A percentile compares a stretch with the other conserved stretches of the same genome.
Conservation (phyloP, 2,888 invertebrate genomes). For the Ophion slaviceki region DNA sequence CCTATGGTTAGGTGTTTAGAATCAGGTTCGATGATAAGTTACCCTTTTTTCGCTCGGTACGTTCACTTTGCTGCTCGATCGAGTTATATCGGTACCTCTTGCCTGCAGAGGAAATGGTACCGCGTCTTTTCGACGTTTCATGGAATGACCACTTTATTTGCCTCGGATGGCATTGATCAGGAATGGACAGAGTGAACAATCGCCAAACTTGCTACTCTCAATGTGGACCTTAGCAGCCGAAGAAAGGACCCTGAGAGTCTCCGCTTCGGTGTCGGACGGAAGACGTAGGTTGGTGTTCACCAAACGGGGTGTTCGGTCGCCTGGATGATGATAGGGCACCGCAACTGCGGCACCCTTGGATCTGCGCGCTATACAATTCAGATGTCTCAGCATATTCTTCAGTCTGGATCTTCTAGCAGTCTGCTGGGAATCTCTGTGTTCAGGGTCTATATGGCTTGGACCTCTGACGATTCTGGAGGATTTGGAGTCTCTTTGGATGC, state of each 20-base stretch:
- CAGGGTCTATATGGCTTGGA: not conserved
- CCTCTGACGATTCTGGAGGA: not conserved
- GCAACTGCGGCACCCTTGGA: conserved; percentile 14
- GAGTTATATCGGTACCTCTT: not conserved
- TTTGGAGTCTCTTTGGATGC: not conserved
- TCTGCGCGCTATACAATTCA: conserved; percentile 1
- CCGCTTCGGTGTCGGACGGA: conserved; percentile 17
- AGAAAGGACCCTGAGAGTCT: conserved; percentile 59
- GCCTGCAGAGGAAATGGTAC: not conserved
- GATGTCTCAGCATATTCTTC: not conserved
- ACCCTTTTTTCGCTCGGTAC: not conserved
- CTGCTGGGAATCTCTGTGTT: not conserved
- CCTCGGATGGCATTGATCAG: not conserved
- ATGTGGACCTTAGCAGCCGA: conserved; percentile 57
- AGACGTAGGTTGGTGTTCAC: conserved; percentile 20
- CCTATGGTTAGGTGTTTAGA: conserved; percentile 17
- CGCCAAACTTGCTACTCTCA: conserved; percentile 1
- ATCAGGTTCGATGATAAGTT: conserved; percentile 5
- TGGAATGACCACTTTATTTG: too few relatives aligned
- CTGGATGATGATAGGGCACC: conserved; percentile 64
- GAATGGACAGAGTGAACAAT: conserved; percentile 3
- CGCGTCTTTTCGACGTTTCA: too few relatives aligned
- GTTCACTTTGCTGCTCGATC: not conserved
- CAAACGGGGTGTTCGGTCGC: conserved; percentile 56
- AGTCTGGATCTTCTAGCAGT: not conserved